Evolutionary conservation across 2,888 invertebrate genomes (phyloP), one percentile per base, ranked within the genome.

Genomic region (Drosophila nr. fundita): DNA sequence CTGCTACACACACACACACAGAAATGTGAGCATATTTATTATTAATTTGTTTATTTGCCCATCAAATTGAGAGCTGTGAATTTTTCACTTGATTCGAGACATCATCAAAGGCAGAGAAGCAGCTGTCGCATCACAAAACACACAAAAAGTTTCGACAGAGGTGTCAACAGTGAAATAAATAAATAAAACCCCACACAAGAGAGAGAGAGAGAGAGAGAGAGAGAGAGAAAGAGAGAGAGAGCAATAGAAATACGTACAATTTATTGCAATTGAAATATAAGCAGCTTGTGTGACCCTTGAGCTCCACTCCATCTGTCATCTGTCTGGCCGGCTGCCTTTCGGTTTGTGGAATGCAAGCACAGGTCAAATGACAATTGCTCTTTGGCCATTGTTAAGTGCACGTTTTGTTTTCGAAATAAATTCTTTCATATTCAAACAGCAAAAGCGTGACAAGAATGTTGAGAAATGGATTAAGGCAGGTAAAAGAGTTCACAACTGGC

Each of bases 221-320:
- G 8, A 18, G 18, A 21, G 10, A 18, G 27, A 8, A 21, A 18
- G 18, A 24, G 24, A 1, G 2, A 2, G 11, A 11, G 10, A 24
- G 6, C 13, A 32, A 15, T 13, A 40, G 24, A 64, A 52, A 54
- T 40, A 58, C 53, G 53, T 29, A 58, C n/a, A 75, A 64, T 68
- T 64, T 76, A 83, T 72, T 72, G 72, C 77, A 54, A 64, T 63
- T 72, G 73, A 66, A 61, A 66, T 73, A 57, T 54, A 38, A 73
- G 73, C 58, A 59, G 59, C 65, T 60, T 38, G 66, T 38, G 45
- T 57, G 66, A 57, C 58, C 68, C 42, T 50, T 76, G 68, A 76
- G 55, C 59, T 48, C n/a, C 15, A 8, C 42, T 45, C 24, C 45
- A 45, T 65, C 27, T 18, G 55, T 55, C 45, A 45, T 65, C 27